phyloP scores from a whole-genome alignment of 2,888 invertebrate genomes.

The Branchellion lobata region DNA sequence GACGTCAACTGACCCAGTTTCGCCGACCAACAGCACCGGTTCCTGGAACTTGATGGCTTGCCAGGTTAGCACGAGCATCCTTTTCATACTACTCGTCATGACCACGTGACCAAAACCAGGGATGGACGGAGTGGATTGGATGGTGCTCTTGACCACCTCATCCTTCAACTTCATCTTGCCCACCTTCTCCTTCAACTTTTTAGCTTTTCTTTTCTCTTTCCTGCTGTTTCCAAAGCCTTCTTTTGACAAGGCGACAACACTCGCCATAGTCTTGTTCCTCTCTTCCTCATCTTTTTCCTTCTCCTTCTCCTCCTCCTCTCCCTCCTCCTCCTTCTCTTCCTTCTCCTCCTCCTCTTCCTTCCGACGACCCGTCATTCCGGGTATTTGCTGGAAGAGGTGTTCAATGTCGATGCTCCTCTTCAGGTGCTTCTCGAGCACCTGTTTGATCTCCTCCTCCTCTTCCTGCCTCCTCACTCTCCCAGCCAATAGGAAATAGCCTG shows the following conservation, averaged over 20 bases:
- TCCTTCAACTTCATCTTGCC: background rate
- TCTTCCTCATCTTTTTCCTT: background rate
- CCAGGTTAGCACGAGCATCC: conserved; percentile 68
- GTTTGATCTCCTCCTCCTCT: conserved; percentile 78
- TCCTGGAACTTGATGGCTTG: conserved; percentile 86
- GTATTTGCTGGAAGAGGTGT: conserved; percentile 55
- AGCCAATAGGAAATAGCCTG: conserved; percentile 83
- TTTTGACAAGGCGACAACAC: background rate
- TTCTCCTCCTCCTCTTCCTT: background rate
- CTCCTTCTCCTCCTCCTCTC: background rate
- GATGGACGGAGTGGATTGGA: background rate
- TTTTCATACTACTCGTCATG: conserved; percentile 88
- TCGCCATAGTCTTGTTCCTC: background rate
- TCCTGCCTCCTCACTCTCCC: conserved; percentile 83
- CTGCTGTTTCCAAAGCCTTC: background rate
- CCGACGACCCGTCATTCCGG: background rate
- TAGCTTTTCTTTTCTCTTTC: conserved; percentile 5
- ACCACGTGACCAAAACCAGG: conserved; percentile 77
- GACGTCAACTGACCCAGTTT: conserved; percentile 71
- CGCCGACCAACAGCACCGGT: conserved; percentile 91
- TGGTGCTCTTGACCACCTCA: background rate
- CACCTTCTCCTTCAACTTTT: conserved; percentile 19
- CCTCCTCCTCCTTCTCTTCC: background rate
- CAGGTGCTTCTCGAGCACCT: conserved; percentile 71
- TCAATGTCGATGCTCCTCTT: conserved; percentile 74